These are phyloP conservation scores for Gila orcuttii DNA, from an alignment of 2,113 vertebrate species.

Conservation along the genomic window DNA sequence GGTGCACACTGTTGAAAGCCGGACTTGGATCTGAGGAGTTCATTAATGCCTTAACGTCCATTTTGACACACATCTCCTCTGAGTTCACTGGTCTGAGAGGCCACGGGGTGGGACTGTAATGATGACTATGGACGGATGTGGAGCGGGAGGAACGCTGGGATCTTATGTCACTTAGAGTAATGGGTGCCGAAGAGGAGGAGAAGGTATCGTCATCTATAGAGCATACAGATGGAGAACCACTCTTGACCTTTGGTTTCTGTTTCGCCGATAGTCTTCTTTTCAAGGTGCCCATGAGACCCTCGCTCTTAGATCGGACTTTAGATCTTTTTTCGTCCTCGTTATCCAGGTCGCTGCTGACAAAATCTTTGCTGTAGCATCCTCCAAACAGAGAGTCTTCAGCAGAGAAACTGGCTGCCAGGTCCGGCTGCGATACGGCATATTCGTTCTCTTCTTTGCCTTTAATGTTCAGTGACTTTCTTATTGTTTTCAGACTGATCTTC, in stretches of 20 bases:
- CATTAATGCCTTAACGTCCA: conserved; percentile 92
- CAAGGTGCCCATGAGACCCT: conserved; percentile 94
- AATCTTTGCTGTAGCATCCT: conserved; percentile 80
- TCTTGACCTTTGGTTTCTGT: conserved; percentile 93
- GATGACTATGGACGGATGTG: conserved; percentile 88
- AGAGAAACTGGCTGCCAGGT: conserved; percentile 85
- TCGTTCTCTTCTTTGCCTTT: conserved; percentile 97
- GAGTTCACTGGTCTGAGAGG: conserved; percentile 90
- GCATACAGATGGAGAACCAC: conserved; percentile 79
- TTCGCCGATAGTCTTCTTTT: conserved; percentile 93
- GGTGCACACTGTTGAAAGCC: conserved; percentile 87
- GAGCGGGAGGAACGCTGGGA: conserved; percentile 90
- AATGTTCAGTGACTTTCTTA: conserved; percentile 96
- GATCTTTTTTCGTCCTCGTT: conserved; percentile 83
- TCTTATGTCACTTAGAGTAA: conserved; percentile 89
- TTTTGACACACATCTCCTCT: conserved; percentile 85
- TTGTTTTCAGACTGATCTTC: conserved; percentile 99
- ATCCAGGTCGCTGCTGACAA: conserved; percentile 40
- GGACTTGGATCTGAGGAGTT: conserved; percentile 88
- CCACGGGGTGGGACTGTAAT: conserved; percentile 97
- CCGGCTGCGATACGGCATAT: conserved; percentile 92
- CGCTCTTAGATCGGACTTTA: conserved; percentile 89
- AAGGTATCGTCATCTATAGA: conserved; percentile 89
- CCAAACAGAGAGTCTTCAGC: conserved; percentile 93
- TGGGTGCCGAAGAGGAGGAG: conserved; percentile 89